These are phyloP conservation scores for Neolamprologus variostigma DNA, from an alignment of 2,113 vertebrate species.

Conservation along the genomic window DNA sequence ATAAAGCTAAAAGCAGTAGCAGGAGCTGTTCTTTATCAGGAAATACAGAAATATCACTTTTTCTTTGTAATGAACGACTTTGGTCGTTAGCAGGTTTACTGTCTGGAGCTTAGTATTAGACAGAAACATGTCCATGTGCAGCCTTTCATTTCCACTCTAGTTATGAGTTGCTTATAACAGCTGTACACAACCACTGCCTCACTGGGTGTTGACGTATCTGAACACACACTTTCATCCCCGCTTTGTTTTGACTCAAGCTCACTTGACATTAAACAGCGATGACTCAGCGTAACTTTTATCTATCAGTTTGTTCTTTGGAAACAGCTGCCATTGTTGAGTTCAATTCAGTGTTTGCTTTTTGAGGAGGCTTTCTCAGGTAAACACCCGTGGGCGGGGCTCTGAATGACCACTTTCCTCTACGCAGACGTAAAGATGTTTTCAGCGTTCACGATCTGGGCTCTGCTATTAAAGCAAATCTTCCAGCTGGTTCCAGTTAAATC, in stretches of 20 bases:
- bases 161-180: neutral
- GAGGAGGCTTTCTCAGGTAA: neutral
- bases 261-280: neutral
- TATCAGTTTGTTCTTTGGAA: neutral
- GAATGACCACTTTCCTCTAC: neutral
- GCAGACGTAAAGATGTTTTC: neutral
- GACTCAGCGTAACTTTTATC: neutral
- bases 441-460: neutral
- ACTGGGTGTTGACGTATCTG: neutral
- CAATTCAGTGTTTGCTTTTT: neutral
- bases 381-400: neutral
- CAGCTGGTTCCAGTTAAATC: conserved; percentile 37
- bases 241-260: neutral
- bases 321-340: neutral
- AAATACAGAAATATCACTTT: neutral
- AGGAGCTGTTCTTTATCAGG: neutral
- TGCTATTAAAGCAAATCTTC: neutral
- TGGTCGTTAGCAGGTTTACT: neutral
- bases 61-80: fast-evolving
- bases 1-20: neutral
- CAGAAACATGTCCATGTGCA: neutral
- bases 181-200: neutral
- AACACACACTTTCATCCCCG: neutral
- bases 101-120: neutral
- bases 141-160: neutral